Evolutionary conservation across 2,113 vertebrate species (phyloP), one percentile per base, ranked within the genome.

Genomic region (Campylomormyrus numenius): DNA sequence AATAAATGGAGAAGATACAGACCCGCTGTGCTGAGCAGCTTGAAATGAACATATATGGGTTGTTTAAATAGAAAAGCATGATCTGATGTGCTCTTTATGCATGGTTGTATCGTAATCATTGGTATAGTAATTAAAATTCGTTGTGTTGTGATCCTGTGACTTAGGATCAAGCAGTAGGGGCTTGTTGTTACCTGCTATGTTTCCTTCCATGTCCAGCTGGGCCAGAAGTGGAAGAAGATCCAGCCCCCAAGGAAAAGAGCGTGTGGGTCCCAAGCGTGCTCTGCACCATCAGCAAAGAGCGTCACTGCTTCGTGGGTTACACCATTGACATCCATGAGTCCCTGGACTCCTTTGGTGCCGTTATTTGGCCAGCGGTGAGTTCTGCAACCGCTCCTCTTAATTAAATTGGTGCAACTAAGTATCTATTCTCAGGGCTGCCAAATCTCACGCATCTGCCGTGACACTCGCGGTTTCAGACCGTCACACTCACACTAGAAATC

Each of bases 321-420:
- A 92, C 94, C 48, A 95, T 96, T 90, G 94, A 89, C 92, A 95
- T 96, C 90, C 92, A 92, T 0, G 95, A 96, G 91, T 94, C 95
- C 0, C 88, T 94, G 46, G 96, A 96, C 66, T 92, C 92, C 0
- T 96, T 90, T 0, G 96, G 95, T 2, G 96, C 95, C 35, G 92
- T 96, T 90, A 93, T 94, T 92, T 96, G 95, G 95, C 96, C 95
- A 0, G 95, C 93, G 92, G 95, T 96, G 91, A 24, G 93, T 62
- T 42, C n/a, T 80, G n/a, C 74, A 39, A 77, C 13, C 5, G 27
- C 66, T 39, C 5, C 27, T 80, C 74, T 42, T 42, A 42, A 80
- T 80, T 42, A 42, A 80, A 39, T 19, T 7, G 1, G 35, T 80
- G 74, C 17, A 42, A 80, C 74, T 19, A 42, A 42, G 74, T 21